These are phyloP conservation scores for Lichenostomus cassidix DNA, from an alignment of 2,113 vertebrate genomes.

Conservation along the genomic window DNA sequence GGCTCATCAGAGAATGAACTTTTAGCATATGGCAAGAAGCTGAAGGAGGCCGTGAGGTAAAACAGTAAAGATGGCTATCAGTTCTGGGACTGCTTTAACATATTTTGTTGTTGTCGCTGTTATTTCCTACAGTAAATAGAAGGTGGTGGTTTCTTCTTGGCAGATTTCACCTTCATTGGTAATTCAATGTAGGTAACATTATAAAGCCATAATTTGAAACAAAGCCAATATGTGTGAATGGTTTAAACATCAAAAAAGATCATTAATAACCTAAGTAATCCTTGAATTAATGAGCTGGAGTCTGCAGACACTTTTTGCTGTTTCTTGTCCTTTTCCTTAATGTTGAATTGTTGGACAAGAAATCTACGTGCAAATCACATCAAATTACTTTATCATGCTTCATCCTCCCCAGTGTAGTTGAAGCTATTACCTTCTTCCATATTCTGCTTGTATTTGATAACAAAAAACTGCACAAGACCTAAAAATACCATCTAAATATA, in stretches of 20 bases:
- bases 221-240: constrained; percentile 4
- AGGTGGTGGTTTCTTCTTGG: neutral
- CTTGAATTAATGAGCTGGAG: constrained; percentile 32
- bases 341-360: neutral
- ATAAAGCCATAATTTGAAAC: constrained; percentile 19
- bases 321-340: constrained; percentile 3
- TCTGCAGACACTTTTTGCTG: neutral
- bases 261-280: constrained; percentile 36
- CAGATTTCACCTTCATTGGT: neutral
- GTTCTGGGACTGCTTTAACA: neutral
- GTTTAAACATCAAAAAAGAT: constrained; percentile 28
- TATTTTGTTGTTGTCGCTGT: neutral
- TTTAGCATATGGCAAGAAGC: constrained; percentile 20
- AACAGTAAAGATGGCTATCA: neutral
- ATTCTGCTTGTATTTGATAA: neutral
- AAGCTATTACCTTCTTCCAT: neutral
- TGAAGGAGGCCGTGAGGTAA: neutral
- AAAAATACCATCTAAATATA: neutral
- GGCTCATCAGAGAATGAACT: constrained; percentile 39
- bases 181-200: neutral
- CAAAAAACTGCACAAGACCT: neutral
- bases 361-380: neutral
- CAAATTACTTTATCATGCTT: neutral
- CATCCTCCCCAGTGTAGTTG: neutral
- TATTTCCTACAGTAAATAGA: constrained; percentile 1